Evolutionary conservation across 2,113 vertebrate species (phyloP).

Genomic region (Plecotus auritus): DNA sequence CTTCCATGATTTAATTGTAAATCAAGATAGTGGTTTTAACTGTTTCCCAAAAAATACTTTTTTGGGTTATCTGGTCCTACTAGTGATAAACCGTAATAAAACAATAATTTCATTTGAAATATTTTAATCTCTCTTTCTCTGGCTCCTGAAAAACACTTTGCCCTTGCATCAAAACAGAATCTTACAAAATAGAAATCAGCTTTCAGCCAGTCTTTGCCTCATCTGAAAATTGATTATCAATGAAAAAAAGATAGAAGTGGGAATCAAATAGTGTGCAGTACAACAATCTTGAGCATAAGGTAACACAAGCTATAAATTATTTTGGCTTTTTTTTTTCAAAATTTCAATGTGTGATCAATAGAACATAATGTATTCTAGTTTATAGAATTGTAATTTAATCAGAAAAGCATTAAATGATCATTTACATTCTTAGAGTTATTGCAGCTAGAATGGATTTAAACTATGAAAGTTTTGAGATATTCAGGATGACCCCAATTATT

Average conservation of each 20-base stretch:
- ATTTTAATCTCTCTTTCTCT: not conserved
- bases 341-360: not conserved
- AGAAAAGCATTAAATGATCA: not conserved
- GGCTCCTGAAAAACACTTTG: not conserved
- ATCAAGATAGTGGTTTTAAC: slow-evolving; percentile 6
- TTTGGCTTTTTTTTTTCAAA: not conserved
- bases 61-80: not conserved
- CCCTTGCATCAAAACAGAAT: not conserved
- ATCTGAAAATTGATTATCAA: not conserved
- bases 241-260: not conserved
- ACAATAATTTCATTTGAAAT: not conserved
- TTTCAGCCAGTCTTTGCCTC: not conserved
- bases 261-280: not conserved
- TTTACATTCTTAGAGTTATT: not conserved
- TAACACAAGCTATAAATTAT: not conserved
- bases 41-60: not conserved
- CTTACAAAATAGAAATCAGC: not conserved
- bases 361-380: not conserved
- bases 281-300: not conserved
- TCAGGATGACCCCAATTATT: not conserved
- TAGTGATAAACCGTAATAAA: slow-evolving; percentile 37
- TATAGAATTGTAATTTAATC: not conserved
- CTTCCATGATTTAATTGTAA: not conserved
- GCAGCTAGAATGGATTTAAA: not conserved
- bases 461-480: not conserved